Base-by-base conservation (phyloP, 2,888 invertebrate species). In the Actias luna region DNA sequence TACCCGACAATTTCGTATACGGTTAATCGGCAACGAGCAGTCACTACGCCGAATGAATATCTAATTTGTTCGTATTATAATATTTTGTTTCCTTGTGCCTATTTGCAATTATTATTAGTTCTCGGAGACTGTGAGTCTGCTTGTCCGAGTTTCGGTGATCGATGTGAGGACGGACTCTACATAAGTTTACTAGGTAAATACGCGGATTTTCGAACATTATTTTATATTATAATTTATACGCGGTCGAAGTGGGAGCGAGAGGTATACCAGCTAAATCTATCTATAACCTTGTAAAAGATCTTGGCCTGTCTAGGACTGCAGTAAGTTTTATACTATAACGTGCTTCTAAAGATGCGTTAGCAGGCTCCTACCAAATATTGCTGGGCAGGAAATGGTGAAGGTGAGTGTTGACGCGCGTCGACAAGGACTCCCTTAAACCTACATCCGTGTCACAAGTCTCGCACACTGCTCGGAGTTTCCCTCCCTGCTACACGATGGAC, bases 41-140 rank as follows among this genome's bases (percentile, higher is more conserved):
- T 62, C 5, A 14, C 66, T 60, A 80, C 85, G 82, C 71, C 64
- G 10, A 5, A 29, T 50, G 89, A 85, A 85, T 90, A 67, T 64
- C 57, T 72, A 83, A 85, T 80, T 73, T 31, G 60, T 68, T 67
- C 65, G 69, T 67, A 67, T 74, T 71, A 73, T 69, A 68, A 72
- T 70, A 72, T 58, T 60, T 33, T 55, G 71, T 67, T 78, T 77
- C 75, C 76, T 75, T 67, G 70, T 70, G 62, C 63, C 29, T 66
- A 80, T 87, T 87, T 78, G 85, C 85, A 87, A 85, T 85, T 83
- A 69, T 81, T 83, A 87, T 83, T 69, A 87, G 83, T 88, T 88
- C 88, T 85, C 61, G 85, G 88, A 88, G 88, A 75, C 87, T 74
- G 64, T 59, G 64, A 65, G 87, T 86, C 86, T 87, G 78, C 71